Base-by-base conservation (phyloP, 2,888 invertebrate species). In the Cancer borealis region DNA sequence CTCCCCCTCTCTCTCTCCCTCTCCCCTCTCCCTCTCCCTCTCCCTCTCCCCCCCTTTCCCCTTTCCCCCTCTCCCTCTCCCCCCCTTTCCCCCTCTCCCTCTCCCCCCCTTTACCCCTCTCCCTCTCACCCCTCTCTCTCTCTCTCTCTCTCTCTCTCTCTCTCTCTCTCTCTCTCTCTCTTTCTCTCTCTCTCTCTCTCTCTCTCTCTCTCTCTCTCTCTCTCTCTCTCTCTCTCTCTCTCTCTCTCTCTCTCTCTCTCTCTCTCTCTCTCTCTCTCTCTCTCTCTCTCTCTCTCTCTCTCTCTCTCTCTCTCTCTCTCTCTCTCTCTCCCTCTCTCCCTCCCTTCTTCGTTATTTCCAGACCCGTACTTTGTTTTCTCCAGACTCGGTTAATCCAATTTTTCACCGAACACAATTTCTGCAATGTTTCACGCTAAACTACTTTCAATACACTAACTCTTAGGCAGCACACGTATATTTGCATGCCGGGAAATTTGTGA, bases 391-490 rank as follows among this genome's bases (percentile, higher is more conserved):
- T 73, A 73, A 73, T 73, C n/a, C 73, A 26, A 73, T 73, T 26
- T 73, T 73, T 73, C 73, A 73, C 73, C 26, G 73, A 73, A 73
- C 73, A 73, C 73, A 73, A 73, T 73, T 73, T 73, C 73, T n/a
- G 73, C 73, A 73, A 73, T 73, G 73, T 73, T 26, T 73, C 73
- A 73, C 73, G 73, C 73, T 73, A 73, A 73, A 73, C 73, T 73
- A 73, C 73, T 73, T 73, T 26, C 73, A 73, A 73, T 73, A 73
- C 73, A 73, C 73, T 73, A 73, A 73, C 73, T 73, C 73, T 73
- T 73, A 73, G 73, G 73, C 73, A n/a, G 73, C 73, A 26, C 73
- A 73, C 73, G 73, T 73, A 73, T 73, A 73, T 73, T 73, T 73
- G 73, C 73, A 73, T 73, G 73, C 73, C 26, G 73, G 73, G 39